Percentiles rank a stretch among this genome's conserved stretches.
phyloP scores from a whole-genome alignment of 2,888 invertebrate species.

The Lepidocyrtinus sp. region DNA sequence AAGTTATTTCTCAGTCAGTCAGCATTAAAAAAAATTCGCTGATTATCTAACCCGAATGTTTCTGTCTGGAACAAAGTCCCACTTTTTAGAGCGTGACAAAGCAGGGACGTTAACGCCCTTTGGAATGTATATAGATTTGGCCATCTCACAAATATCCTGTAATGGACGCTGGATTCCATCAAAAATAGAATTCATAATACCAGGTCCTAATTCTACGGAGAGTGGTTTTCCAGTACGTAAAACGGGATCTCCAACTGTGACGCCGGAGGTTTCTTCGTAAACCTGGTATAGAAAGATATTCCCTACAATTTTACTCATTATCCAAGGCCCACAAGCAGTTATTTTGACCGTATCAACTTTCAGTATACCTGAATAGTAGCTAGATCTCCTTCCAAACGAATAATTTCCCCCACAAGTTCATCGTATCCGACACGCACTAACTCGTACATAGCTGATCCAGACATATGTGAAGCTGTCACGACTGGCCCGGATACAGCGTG shows the following conservation, averaged over 20 bases:
- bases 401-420: slow-evolving; percentile 99
- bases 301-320: too few relatives aligned
- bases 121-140: slow-evolving; percentile 98
- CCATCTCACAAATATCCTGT: slow-evolving; percentile 94
- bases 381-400: slow-evolving; percentile 99
- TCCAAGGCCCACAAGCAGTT: too few relatives aligned
- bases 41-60: slow-evolving; percentile 83
- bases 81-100: slow-evolving; percentile 83
- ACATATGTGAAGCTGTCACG: slow-evolving; percentile 99
- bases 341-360: too few relatives aligned
- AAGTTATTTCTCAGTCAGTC: too few relatives aligned
- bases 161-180: slow-evolving; percentile 99
- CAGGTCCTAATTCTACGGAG: slow-evolving; percentile 98
- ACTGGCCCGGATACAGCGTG: slow-evolving; percentile 99
- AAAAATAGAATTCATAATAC: slow-evolving; percentile 99
- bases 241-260: slow-evolving; percentile 99
- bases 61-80: slow-evolving; percentile 91
- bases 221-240: slow-evolving; percentile 98
- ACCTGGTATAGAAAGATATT: slow-evolving; percentile 75
- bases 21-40: slow-evolving; percentile 8
- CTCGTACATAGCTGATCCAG: slow-evolving; percentile 99
- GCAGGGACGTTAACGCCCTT: slow-evolving; percentile 98
- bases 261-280: slow-evolving; percentile 96
- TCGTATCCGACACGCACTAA: slow-evolving; percentile 98
- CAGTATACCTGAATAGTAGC: slow-evolving; percentile 96